Evolutionary conservation across 1,140 invertebrate species (phyloP), one percentile per base, ranked within the genome.

Genomic region (Tyrophagus putrescentiae): DNA sequence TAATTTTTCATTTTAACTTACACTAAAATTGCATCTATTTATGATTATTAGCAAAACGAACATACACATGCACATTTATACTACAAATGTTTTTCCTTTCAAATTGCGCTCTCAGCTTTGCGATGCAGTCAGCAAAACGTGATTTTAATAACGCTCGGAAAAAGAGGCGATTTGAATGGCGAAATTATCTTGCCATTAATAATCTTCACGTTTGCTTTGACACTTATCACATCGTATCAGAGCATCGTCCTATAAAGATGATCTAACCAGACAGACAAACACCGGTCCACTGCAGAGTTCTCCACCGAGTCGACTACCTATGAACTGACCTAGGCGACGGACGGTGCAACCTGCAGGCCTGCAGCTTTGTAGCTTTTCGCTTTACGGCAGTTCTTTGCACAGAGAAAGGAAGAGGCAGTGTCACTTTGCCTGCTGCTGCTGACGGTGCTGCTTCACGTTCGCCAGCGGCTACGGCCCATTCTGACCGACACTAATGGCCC

Each of bases 171-270:
- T 48, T 18, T 18, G 45, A 48, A 48, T 48, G 45, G 7, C 45
- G 13, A 48, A 48, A 48, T 48, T 48, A 48, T 48, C 45, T 21
- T 29, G 45, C 45, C 45, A 48, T 48, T 48, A 48, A n/a, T n/a
- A n/a, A 48, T 48, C 45, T 48, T 48, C 45, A 48, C 45, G 18
- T 48, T 39, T 39, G 7, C 45, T 48, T 7, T 48, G 45, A 48
- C 45, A 48, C 45, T 48, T 48, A 48, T 48, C 45, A 25, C 31
- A 21, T 7, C 23, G 36, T 39, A 39, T 39, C 36, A 39, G 13
- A 39, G 13, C 18, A 7, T 13, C 13, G 45, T 48, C 45, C 45
- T 48, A 48, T 48, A 48, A 48, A 25, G 45, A 48, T 48, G 23
- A 29, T 21, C 45, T 48, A 48, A 21, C 45, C 31, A 13, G 7